Conservation (phyloP, 2,888 invertebrate species). For the Tetheella fluctuosa region DNA sequence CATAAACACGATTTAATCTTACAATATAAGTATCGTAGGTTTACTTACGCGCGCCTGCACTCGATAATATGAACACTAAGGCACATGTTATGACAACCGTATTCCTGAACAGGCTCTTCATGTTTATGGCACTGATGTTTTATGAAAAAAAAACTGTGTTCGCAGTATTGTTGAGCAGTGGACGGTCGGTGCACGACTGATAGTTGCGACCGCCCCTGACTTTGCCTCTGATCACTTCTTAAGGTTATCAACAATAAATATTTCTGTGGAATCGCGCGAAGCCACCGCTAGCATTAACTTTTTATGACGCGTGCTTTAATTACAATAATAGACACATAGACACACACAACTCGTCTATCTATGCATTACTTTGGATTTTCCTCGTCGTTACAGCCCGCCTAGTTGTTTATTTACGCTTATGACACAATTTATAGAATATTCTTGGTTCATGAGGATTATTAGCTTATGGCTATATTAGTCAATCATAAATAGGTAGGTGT, state of each 20-base stretch:
- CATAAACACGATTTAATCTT: not conserved
- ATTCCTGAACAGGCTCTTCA: conserved; percentile 41
- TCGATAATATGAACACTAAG: conserved; percentile 37
- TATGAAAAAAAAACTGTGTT: conserved; percentile 29
- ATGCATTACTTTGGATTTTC: conserved; percentile 36
- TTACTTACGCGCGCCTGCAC: conserved; percentile 52
- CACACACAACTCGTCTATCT: conserved; percentile 22
- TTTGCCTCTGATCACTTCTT: conserved; percentile 48
- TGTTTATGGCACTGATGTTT: conserved; percentile 37
- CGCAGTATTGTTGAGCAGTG: conserved; percentile 41
- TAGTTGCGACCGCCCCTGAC: conserved; percentile 55
- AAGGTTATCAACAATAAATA: conserved; percentile 69
- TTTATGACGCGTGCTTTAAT: conserved; percentile 41
- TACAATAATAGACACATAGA: conserved; percentile 29
- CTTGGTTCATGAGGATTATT: not conserved
- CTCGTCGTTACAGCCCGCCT: conserved; percentile 26
- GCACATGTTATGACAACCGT: conserved; percentile 35
- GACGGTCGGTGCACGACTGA: conserved; percentile 60
- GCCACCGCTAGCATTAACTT: conserved; percentile 22
- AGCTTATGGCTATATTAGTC: not conserved
- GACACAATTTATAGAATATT: conserved; percentile 13
- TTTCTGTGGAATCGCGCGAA: conserved; percentile 50
- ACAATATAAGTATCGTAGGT: conserved; percentile 14
- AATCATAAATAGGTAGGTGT: not conserved
- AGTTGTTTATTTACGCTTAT: conserved; percentile 15